phyloP scores from a whole-genome alignment of 1,140 invertebrate genomes.

The Plutomurus gul region DNA sequence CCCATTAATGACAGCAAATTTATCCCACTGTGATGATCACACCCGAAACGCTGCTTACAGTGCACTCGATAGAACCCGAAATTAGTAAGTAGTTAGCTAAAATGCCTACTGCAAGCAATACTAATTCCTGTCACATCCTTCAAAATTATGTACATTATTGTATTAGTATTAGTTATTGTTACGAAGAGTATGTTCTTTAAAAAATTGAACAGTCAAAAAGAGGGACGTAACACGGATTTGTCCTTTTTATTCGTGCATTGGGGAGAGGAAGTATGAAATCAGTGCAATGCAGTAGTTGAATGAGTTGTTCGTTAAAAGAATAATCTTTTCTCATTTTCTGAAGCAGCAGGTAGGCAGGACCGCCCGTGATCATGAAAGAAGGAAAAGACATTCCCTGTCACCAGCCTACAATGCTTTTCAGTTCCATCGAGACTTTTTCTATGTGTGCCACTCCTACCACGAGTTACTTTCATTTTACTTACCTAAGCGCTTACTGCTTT shows the following conservation, averaged over 20 bases:
- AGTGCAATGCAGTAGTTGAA: neutral
- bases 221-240: no score
- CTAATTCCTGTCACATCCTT: no score
- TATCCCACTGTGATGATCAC: no score
- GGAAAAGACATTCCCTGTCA: slow-evolving; percentile 18
- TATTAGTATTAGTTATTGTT: no score
- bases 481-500: neutral
- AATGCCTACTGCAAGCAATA: no score
- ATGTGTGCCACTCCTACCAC: neutral
- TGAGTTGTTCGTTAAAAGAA: slow-evolving; percentile 15
- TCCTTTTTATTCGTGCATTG: neutral
- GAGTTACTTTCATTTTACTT: neutral
- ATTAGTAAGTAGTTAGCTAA: no score
- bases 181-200: no score
- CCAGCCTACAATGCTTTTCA: neutral
- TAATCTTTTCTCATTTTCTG: slow-evolving; percentile 22
- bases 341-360: slow-evolving; percentile 18
- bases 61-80: no score
- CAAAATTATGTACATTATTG: no score
- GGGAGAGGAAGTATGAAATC: neutral
- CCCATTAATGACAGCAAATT: no score
- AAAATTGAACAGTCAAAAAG: no score
- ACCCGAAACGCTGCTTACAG: no score
- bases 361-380: neutral
- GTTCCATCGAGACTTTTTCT: neutral